Evolutionary conservation across 2,113 vertebrate genomes (phyloP).

Genomic region (Gadus chalcogrammus): DNA sequence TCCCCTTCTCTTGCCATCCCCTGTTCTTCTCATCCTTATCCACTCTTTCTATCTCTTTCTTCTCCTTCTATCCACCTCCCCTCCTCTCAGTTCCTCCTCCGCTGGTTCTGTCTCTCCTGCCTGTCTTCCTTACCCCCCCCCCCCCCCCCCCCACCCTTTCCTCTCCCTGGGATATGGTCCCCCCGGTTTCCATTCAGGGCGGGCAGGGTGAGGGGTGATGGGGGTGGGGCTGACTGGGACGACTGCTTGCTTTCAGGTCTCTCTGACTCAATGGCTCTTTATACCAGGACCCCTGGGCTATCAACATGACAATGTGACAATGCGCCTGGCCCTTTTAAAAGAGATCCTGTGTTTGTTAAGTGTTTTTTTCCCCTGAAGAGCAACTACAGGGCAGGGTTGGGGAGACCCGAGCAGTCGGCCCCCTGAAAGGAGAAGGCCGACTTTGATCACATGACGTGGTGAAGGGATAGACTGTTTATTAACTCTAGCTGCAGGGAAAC

Average conservation of each 20-base stretch:
- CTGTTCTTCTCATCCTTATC: conserved; percentile 30
- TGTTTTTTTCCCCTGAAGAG: conserved; percentile 59
- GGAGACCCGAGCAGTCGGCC: conserved; percentile 40
- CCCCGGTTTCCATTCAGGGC: conserved; percentile 46
- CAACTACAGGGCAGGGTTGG: conserved; percentile 40
- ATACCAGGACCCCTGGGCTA: conserved; percentile 58
- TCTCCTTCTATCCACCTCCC: neutral
- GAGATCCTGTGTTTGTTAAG: conserved; percentile 76
- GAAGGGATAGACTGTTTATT: conserved; percentile 53
- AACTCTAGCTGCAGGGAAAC: conserved; percentile 35
- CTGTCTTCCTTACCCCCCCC: conserved; percentile 28
- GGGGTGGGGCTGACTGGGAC: neutral
- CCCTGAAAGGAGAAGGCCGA: conserved; percentile 49
- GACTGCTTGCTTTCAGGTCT: conserved; percentile 44
- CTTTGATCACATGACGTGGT: conserved; percentile 63
- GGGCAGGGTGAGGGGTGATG: neutral
- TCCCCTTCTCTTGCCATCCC: too few species aligned
- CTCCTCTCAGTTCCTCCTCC: neutral
- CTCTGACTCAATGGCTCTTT: conserved; percentile 62
- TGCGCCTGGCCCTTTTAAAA: conserved; percentile 59
- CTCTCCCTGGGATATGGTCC: conserved; percentile 43
- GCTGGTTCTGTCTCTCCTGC: neutral
- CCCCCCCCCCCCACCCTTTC: neutral
- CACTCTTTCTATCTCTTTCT: conserved; percentile 27
- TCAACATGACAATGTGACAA: conserved; percentile 76